Conservation (phyloP, 2,888 invertebrate species). For the Cephus nigrinus region DNA sequence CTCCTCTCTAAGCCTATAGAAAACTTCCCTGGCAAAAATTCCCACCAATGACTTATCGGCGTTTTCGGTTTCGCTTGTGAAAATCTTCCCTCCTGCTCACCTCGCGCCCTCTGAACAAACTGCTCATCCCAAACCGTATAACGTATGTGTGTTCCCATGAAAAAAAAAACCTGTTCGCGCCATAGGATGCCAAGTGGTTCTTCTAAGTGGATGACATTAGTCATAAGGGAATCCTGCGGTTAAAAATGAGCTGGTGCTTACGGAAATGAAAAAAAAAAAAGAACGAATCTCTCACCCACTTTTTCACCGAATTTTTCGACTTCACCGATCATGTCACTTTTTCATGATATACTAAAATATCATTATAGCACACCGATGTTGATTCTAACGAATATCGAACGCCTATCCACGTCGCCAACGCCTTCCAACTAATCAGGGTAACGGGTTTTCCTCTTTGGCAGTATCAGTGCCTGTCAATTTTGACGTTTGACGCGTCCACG, state of each 20-base stretch:
- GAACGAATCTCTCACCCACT: neutral
- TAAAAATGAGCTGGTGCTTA: constrained; percentile 11
- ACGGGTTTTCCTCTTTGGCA: neutral
- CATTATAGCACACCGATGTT: neutral
- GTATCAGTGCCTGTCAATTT: neutral
- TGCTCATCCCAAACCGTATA: neutral
- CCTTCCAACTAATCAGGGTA: neutral
- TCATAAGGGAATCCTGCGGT: constrained; percentile 17
- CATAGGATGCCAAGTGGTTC: constrained; percentile 13
- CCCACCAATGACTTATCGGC: constrained; percentile 20
- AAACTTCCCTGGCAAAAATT: constrained; percentile 16
- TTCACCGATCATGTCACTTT: neutral
- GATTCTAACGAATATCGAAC: neutral
- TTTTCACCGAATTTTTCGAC: neutral
- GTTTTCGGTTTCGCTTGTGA: constrained; percentile 3
- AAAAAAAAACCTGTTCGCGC: constrained; percentile 10
- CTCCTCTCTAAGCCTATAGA: constrained; percentile 14
- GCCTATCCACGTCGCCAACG: neutral
- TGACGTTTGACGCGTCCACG: neutral
- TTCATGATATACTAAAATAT: neutral
- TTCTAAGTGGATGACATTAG: constrained; percentile 16
- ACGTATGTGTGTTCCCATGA: neutral
- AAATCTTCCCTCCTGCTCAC: neutral
- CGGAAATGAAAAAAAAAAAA: neutral
- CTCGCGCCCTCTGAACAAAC: neutral